Base-by-base conservation (phyloP, 1,140 invertebrate genomes). In the Artemia franciscana region DNA sequence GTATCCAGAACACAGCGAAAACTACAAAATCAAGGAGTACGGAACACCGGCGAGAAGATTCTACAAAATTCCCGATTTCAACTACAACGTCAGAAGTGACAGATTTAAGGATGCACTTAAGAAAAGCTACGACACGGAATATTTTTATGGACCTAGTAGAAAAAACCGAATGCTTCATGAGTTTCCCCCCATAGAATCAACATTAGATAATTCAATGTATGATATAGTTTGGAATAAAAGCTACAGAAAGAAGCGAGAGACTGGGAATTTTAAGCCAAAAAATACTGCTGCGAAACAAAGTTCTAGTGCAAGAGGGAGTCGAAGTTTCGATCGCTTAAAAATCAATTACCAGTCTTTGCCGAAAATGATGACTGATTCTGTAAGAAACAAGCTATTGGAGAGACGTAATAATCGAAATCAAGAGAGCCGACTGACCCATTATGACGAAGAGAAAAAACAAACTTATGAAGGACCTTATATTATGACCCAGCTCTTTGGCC, bases 391-490 rank as follows among this genome's bases (percentile, higher is more conserved):
- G 39, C 12, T 18, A 15, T 18, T 15, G 12, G 39, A 51, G 39
- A 51, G 39, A 51, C 12, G 39, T 12, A 51, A 51, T 18, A 51
- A 51, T 18, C 39, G 12, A 12, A 15, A 12, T 51, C n/a, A n/a
- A n/a, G 39, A 18, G 21, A 51, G 21, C 21, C 39, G 39, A 51
- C 39, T 18, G 21, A 18, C 3, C 21, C 39, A 51, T 51, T 51
- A 51, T 18, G 39, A 60, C 18, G 30, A 64, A 24, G 63, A 61
- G 24, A 15, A 63, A n/a, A 61, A 57, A 57, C 60, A 64, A 59
- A 60, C 61, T n/a, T 64, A 64, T 27, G 63, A 64, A 24, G 63
- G 63, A 5, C 63, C 63, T 5, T 64, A 64, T 21, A 57, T 64
- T 24, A 61, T 57, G 25, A 61, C 63, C 4, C 63, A 64, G 30